Conservation (phyloP, 2,113 vertebrate species). For the Isurus oxyrinchus region DNA sequence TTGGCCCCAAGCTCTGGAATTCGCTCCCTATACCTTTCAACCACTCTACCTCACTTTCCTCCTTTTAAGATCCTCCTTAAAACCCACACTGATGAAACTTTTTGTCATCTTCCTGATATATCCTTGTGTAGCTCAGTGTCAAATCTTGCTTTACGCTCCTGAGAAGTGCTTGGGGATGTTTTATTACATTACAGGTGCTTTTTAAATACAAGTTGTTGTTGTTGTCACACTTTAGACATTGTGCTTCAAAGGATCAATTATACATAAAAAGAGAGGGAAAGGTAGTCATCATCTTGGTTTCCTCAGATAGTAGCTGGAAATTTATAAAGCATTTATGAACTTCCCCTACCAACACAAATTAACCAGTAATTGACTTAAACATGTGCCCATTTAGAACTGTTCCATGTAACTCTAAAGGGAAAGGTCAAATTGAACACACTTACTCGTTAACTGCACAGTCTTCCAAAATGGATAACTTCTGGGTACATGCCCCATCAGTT, state of each 20-base stretch:
- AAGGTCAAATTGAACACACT: background rate
- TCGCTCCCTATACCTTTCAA: too few species aligned
- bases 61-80: too few species aligned
- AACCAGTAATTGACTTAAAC: background rate
- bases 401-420: background rate
- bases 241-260: background rate
- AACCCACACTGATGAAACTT: too few species aligned
- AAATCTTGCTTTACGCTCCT: background rate
- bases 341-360: background rate
- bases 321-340: background rate
- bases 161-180: background rate
- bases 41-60: too few species aligned
- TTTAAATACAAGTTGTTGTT: background rate
- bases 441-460: background rate
- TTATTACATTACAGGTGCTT: background rate
- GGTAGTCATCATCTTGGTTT: background rate
- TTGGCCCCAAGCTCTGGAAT: too few species aligned
- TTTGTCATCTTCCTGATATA: too few species aligned
- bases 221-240: background rate
- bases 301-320: background rate
- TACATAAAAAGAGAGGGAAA: background rate
- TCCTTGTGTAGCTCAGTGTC: too few species aligned
- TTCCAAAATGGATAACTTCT: background rate
- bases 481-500: slow-evolving; percentile 83
- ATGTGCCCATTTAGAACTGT: background rate